These are phyloP conservation scores for Epinotia bilunana DNA, from an alignment of 2,888 invertebrate genomes.

Conservation along the genomic window DNA sequence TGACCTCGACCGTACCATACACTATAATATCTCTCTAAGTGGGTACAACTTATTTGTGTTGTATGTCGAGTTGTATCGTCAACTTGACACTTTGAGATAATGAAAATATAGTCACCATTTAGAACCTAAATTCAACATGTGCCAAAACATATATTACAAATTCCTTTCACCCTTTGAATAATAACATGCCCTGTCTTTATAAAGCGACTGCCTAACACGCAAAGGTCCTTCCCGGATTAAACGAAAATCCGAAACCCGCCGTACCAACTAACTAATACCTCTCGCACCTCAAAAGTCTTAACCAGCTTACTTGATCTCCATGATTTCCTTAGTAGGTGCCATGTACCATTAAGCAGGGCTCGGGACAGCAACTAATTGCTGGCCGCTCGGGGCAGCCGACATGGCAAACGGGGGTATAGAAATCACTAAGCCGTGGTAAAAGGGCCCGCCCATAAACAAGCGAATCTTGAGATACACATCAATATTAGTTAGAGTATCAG, in stretches of 20 bases:
- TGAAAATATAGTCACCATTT: background rate
- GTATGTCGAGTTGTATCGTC: background rate
- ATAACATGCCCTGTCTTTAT: background rate
- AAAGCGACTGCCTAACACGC: background rate
- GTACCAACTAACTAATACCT: constrained; percentile 3
- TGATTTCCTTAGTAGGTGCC: constrained; percentile 37
- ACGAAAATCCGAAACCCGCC: constrained; percentile 1
- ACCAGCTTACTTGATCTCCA: constrained; percentile 30
- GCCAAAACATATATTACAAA: no score
- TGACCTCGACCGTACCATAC: no score
- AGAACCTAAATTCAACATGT: no score
- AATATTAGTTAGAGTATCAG: constrained; percentile 28
- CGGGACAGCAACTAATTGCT: constrained; percentile 47
- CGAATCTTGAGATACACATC: constrained; percentile 46
- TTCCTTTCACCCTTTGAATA: no score
- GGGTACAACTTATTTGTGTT: background rate
- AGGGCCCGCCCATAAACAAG: constrained; percentile 49
- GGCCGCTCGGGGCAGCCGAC: constrained; percentile 46
- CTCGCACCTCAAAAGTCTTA: constrained; percentile 18
- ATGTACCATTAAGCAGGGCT: constrained; percentile 23
- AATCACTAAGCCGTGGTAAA: constrained; percentile 54
- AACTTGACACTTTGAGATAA: background rate
- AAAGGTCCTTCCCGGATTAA: constrained; percentile 5
- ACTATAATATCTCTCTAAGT: no score
- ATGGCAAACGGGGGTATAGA: constrained; percentile 47